Conservation (phyloP, 2,797 vertebrate species). For the Macroramphosus scolopax region DNA sequence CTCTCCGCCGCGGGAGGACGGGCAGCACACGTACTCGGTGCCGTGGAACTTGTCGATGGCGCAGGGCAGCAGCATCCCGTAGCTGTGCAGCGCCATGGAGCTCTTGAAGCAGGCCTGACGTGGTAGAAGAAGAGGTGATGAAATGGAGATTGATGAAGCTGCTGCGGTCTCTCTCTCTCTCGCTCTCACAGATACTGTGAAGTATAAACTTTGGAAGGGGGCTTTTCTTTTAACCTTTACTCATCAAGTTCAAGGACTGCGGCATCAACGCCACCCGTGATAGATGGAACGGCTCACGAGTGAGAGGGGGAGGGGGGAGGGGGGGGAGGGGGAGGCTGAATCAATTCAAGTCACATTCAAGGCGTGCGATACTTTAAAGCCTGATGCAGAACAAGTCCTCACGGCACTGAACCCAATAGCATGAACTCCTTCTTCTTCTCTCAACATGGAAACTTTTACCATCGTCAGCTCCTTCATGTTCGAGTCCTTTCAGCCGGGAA, state of each 20-base stretch:
- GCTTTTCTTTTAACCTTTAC: conserved; percentile 13
- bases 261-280: not conserved
- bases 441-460: no score
- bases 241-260: not conserved
- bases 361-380: no score
- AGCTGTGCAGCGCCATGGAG: conserved; percentile 89
- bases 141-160: not conserved
- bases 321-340: no score
- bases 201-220: not conserved
- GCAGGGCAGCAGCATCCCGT: conserved; percentile 94
- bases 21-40: conserved; percentile 96
- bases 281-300: not conserved
- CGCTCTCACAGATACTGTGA: not conserved
- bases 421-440: no score
- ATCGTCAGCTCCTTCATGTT: no score
- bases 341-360: no score
- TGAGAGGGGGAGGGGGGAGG: no score
- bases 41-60: conserved; percentile 92
- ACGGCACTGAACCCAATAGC: no score
- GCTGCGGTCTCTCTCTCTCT: not conserved
- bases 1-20: conserved; percentile 72
- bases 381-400: no score
- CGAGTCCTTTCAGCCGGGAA: no score
- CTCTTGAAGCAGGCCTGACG: conserved; percentile 87
- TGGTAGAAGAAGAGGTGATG: not conserved